Evolutionary conservation across 1,140 invertebrate species (phyloP), one percentile per base, ranked within the genome.

Genomic region (Drosophila azteca): DNA sequence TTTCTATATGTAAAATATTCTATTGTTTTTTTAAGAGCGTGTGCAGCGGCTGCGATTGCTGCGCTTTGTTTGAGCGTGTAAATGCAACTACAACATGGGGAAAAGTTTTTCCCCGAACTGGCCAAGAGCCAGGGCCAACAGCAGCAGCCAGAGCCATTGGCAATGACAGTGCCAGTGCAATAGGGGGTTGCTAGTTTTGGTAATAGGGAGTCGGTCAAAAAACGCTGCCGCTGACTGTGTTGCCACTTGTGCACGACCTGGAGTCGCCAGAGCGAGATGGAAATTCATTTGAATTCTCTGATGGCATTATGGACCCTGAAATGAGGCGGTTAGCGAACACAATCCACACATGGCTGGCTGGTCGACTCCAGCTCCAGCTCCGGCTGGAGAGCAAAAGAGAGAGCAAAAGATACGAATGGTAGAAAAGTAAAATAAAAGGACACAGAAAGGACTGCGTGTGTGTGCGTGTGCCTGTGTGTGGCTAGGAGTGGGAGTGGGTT

Each of bases 151-250:
- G 46, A 41, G 35, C 31, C 44, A 55, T 49, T 49, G 66, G 45
- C 64, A 68, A 55, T 57, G 62, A 61, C 70, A 68, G 50, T 74
- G 69, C 46, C 70, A 68, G 50, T 74, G 69, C 46, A 52, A 46
- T 61, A 84, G 72, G 77, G 80, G 81, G 73, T 84, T 66, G 82
- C 50, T 72, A 72, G 74, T 85, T 77, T 70, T 75, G 81, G 61
- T 84, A 77, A 81, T 78, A 87, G 74, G 76, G 50, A 74, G 66
- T 77, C 81, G 81, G 73, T 73, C 82, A 81, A 70, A 63, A 81
- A 63, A 81, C 49, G 69, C 71, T 75, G 20, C 57, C 52, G 69
- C 71, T 75, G 20, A 52, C 52, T 35, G 15, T 31, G 31, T 26
- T 49, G 15, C 9, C 61, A 11, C 26, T 29, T 26, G 57, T 43